Evolutionary conservation across 2,113 vertebrate genomes (phyloP).

Genomic region (Ammodramus savannarum): DNA sequence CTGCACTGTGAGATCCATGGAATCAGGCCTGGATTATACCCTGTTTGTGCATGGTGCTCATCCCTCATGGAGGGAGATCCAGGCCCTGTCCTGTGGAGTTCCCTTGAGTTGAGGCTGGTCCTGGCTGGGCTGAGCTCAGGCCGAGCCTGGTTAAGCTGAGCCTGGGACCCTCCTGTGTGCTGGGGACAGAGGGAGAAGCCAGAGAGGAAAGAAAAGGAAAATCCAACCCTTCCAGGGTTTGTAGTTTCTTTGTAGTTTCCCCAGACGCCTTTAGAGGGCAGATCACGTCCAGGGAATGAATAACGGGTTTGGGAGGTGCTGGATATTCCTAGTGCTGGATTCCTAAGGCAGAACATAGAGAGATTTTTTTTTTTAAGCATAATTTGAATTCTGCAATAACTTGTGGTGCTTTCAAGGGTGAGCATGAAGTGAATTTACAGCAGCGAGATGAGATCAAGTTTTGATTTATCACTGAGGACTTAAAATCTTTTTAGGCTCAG

Average conservation of each 20-base stretch:
- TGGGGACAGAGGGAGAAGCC: not conserved
- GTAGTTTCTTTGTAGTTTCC: slow-evolving; percentile 8
- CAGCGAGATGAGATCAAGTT: not conserved
- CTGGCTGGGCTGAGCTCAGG: not conserved
- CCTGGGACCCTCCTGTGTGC: not conserved
- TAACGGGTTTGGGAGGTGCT: not conserved
- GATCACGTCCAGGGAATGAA: slow-evolving; percentile 34
- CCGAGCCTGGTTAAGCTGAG: not conserved
- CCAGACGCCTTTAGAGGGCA: slow-evolving; percentile 68
- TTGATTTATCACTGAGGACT: not conserved
- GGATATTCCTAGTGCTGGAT: rapidly evolving
- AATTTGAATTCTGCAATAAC: not conserved
- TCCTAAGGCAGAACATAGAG: rapidly evolving
- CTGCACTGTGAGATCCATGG: not conserved
- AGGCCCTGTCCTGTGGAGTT: not conserved
- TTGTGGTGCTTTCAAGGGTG: not conserved
- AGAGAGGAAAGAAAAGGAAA: not conserved
- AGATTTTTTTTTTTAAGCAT: rapidly evolving
- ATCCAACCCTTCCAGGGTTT: not conserved
- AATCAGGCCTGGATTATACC: not conserved
- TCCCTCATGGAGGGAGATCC: not conserved
- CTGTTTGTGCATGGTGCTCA: not conserved
- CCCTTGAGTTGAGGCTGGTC: not conserved
- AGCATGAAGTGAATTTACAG: not conserved
- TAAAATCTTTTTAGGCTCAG: not conserved